Base-by-base conservation (phyloP, 1,140 invertebrate genomes). In the Leguminivora glycinivorella region DNA sequence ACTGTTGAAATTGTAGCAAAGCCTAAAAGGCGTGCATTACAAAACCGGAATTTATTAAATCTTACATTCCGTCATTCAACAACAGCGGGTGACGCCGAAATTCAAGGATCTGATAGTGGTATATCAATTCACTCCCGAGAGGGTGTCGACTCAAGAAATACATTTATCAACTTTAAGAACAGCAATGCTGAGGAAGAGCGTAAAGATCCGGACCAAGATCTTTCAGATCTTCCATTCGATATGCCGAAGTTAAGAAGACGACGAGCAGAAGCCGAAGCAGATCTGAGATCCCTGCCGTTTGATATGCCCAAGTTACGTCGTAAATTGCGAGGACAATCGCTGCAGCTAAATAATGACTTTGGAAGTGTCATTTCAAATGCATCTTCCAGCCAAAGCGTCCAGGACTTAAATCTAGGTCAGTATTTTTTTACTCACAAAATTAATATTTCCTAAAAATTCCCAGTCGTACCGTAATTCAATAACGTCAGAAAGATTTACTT, bases 271-370 rank as follows among this genome's bases (percentile, higher is more conserved):
- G 86, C 84, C 2, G 96, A 95, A 34, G 95, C 96, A 10, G 96
- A 97, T 81, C 89, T 97, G 1, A 93, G 94, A 58, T 94, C 96
- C 79, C 92, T 97, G 72, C 96, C 96, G 17, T 98, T 97, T 82
- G 96, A 97, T 84, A 97, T 97, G 96, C 96, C 96, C 12, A 97
- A 97, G 88, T 88, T 98, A 47, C 92, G 96, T 67, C 93, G 96
- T 31, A 93, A 96, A 73, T 90, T 96, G 68, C 91, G 94, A 63
- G 93, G 92, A 19, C 90, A 91, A 40, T 92, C 90, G 1, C 67
- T 90, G 69, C 90, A 92, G 56, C 71, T 91, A 5, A 92, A 87
- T 72, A 89, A 83, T 71, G 89, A 91, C 69, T 92, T 90, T 75
- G 88, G 85, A 73, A 95, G 94, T 79, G 93, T 94, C 70, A 94